These are phyloP conservation scores for Selene dorsalis DNA, from an alignment of 2,797 vertebrate species.

Conservation along the genomic window DNA sequence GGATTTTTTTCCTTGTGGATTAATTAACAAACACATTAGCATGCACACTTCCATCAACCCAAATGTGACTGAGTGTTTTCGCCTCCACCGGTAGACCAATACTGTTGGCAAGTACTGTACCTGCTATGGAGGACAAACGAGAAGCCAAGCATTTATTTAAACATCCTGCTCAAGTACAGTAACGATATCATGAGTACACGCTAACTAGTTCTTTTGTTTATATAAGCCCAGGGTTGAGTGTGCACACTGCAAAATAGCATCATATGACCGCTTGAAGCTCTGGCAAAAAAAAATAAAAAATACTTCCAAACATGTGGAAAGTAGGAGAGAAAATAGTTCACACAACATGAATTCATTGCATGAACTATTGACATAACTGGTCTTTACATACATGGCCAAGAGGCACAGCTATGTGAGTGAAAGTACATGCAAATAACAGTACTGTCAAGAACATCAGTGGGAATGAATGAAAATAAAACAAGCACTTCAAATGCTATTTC, in stretches of 20 bases:
- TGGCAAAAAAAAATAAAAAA: neutral
- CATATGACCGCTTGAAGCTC: slow-evolving; percentile 26
- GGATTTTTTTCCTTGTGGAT: neutral
- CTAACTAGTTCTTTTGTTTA: slow-evolving; percentile 10
- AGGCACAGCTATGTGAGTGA: slow-evolving; percentile 30
- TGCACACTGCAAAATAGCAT: slow-evolving; percentile 5
- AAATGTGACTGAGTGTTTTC: neutral
- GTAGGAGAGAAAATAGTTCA: neutral
- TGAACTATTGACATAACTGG: slow-evolving; percentile 37
- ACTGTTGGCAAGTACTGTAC: neutral
- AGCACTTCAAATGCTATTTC: slow-evolving; percentile 68
- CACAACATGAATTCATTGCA: neutral
- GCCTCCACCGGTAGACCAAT: slow-evolving; percentile 2
- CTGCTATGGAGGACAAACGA: neutral
- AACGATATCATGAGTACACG: slow-evolving; percentile 9
- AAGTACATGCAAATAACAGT: slow-evolving; percentile 74
- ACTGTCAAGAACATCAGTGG: slow-evolving; percentile 62
- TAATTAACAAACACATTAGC: slow-evolving; percentile 9
- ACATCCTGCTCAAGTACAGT: slow-evolving; percentile 11
- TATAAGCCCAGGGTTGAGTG: neutral
- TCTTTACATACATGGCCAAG: slow-evolving; percentile 34
- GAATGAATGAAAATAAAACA: slow-evolving; percentile 71
- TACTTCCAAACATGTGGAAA: slow-evolving; percentile 28
- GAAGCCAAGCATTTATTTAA: slow-evolving; percentile 17
- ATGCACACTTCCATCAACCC: neutral